Conservation (phyloP, 2,113 vertebrate species). For the Balaeniceps rex region DNA sequence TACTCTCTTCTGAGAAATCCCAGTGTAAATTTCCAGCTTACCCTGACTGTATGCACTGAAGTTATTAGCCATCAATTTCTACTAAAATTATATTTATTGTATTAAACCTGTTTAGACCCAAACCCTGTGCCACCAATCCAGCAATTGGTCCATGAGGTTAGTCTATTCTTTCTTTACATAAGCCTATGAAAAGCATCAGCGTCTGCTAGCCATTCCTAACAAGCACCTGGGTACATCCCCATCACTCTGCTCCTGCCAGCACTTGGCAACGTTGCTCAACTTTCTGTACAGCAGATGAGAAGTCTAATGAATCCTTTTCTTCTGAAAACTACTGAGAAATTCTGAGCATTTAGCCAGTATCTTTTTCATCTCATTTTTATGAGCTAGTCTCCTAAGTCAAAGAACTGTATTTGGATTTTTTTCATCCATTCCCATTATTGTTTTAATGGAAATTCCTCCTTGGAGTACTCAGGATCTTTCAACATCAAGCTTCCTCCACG, state of each 20-base stretch:
- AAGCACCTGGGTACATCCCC: neutral
- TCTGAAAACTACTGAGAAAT: neutral
- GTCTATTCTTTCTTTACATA: neutral
- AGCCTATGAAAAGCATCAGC: neutral
- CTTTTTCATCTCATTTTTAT: neutral
- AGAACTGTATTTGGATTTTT: neutral
- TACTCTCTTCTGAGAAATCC: neutral
- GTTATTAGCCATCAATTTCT: neutral
- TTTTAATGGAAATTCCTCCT: neutral
- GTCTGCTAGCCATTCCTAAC: neutral
- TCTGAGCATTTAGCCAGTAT: neutral
- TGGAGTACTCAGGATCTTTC: neutral
- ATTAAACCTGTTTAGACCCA: neutral
- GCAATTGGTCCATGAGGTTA: neutral
- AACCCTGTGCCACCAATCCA: neutral
- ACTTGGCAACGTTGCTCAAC: neutral
- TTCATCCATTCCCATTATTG: neutral
- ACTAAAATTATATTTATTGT: neutral
- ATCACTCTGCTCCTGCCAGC: neutral
- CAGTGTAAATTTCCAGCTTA: neutral
- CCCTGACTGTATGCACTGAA: neutral
- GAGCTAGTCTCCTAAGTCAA: neutral
- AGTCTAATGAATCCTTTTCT: neutral
- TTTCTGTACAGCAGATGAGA: neutral
- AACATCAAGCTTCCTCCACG: neutral